A percentile compares a stretch with the other conserved stretches of the same genome.
Evolutionary conservation across 2,113 vertebrate species (phyloP).

Genomic region (Naja naja): DNA sequence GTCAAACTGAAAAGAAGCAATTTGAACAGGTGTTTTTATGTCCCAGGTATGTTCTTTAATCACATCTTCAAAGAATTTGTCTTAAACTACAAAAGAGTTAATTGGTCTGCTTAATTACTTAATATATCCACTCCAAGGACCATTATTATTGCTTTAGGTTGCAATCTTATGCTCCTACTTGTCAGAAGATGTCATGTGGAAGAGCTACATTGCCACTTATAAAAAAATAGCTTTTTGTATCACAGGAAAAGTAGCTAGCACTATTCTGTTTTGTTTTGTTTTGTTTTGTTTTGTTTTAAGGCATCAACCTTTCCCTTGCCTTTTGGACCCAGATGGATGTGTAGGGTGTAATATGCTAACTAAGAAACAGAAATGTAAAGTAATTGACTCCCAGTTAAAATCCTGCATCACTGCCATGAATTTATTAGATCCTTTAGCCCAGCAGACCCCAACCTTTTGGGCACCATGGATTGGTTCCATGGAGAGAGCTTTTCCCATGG

Average conservation of each 20-base stretch:
- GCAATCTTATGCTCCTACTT: background rate
- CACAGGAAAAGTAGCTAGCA: background rate
- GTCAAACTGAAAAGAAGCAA: constrained; percentile 19
- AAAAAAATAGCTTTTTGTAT: background rate
- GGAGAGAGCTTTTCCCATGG: no score
- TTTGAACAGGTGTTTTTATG: background rate
- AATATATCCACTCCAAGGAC: background rate
- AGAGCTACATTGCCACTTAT: background rate
- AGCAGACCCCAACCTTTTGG: no score
- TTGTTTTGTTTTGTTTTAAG: background rate
- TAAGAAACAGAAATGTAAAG: background rate
- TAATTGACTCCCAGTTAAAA: background rate
- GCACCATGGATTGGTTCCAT: no score
- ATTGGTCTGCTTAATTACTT: background rate
- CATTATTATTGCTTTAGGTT: background rate
- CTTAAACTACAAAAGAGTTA: background rate
- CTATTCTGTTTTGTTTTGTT: no score
- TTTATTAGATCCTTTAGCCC: background rate
- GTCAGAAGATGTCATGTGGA: background rate
- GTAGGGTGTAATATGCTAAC: background rate
- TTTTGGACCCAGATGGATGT: background rate
- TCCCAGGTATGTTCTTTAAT: constrained; percentile 3
- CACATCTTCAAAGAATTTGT: background rate
- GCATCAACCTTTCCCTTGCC: background rate
- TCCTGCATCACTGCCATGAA: background rate